Evolutionary conservation across 2,888 invertebrate species (phyloP), one percentile per base, ranked within the genome.

Genomic region (Galerucella calmariensis): DNA sequence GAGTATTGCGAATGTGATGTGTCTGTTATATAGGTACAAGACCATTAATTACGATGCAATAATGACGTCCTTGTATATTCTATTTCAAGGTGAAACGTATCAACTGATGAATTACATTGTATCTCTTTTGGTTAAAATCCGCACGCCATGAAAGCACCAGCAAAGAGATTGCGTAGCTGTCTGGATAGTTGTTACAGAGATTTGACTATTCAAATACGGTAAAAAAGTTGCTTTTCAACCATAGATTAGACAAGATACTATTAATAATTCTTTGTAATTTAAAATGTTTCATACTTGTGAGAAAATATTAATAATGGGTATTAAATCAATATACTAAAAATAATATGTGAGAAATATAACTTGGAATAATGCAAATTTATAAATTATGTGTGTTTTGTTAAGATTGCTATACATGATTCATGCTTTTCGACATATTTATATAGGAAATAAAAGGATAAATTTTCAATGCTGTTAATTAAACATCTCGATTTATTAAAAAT

Each of bases 1-100:
- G 53, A 63, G 63, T 69, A 61, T 69, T 69, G 63, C 62, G 69
- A 69, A 69, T 59, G 62, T 69, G 62, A 69, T 53, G 69, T 69
- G 62, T 69, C 62, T 69, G 62, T 62, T 69, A 63, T 48, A 69
- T 20, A 20, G 20, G 20, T 63, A 51, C 62, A 44, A 62, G 53
- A 69, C 53, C 41, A 63, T 69, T 69, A 53, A 69, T 69, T 69
- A 69, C 69, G n/a, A 35, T 63, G 53, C 46, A 69, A 69, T 69
- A 61, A 69, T 62, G 16, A 10, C 69, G 61, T 69, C 69, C 69
- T 69, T 69, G 69, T 62, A 69, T 48, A 51, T 59, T 61, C 61
- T 69, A 69, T 69, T 59, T 69, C 61, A 69, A 69, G 69, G 69
- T 69, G 62, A 69, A 69, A 69, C 24, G 24, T 46, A 61, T 63